phyloP scores from a whole-genome alignment of 30 jellyfish, hydroid and myxozoan species.

The Pelagia noctiluca region DNA sequence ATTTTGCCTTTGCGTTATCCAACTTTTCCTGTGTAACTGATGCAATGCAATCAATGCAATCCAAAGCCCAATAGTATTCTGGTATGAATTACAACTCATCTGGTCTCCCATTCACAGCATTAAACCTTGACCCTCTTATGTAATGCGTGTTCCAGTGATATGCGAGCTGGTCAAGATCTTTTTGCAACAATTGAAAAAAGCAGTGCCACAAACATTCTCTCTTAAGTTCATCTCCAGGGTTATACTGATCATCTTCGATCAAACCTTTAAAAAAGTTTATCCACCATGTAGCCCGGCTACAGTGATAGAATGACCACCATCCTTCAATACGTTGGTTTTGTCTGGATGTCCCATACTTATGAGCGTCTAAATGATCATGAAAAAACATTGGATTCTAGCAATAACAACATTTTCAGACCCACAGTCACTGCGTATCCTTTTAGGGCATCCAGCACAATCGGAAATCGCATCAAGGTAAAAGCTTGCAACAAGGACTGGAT shows the following conservation, averaged over 20 bases:
- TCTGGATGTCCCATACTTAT: constrained; percentile 64
- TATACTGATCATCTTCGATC: constrained; percentile 11
- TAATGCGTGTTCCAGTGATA: constrained; percentile 65
- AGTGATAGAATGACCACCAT: constrained; percentile 50
- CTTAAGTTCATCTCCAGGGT: constrained; percentile 33
- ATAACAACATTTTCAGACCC: constrained; percentile 68
- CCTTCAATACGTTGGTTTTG: constrained; percentile 72
- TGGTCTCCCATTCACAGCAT: constrained; percentile 37
- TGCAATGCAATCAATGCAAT: constrained; percentile 23
- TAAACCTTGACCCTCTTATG: constrained; percentile 15
- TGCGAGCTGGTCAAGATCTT: constrained; percentile 56
- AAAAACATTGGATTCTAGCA: constrained; percentile 60
- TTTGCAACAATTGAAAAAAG: constrained; percentile 48
- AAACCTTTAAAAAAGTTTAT: constrained; percentile 47
- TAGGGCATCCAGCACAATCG: constrained; percentile 56
- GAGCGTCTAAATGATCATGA: constrained; percentile 47
- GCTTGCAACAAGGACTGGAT: constrained; percentile 38
- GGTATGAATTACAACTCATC: constrained; percentile 38
- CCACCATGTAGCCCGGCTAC: constrained; percentile 63
- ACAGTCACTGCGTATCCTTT: constrained; percentile 47
- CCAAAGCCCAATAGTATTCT: constrained; percentile 30
- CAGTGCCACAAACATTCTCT: constrained; percentile 50
- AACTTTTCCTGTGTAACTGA: constrained; percentile 24
- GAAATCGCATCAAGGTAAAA: constrained; percentile 22
- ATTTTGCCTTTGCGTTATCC: background rate